phyloP scores from a whole-genome alignment of 2,797 vertebrate species.

The Nyctalus aviator region DNA sequence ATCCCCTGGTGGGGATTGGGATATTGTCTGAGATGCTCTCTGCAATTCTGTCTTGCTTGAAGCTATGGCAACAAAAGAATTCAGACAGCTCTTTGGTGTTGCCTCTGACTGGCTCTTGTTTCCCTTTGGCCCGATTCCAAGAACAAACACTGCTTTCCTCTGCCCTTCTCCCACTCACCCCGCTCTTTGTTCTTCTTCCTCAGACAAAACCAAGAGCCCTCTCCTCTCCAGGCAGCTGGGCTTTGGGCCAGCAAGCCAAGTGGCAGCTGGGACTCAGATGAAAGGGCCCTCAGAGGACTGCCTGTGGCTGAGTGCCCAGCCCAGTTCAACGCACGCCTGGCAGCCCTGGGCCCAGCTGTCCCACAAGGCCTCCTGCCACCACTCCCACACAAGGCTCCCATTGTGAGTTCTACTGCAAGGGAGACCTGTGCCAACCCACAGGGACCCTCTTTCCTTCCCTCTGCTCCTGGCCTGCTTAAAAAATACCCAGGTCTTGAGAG shows the following conservation, averaged over 20 bases:
- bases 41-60: conserved; percentile 3
- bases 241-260: conserved; percentile 72
- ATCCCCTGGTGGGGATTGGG: not conserved
- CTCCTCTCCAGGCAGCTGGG: conserved; percentile 51
- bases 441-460: conserved; percentile 27
- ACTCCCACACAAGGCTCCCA: conserved; percentile 57
- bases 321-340: conserved; percentile 34
- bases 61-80: conserved; percentile 54
- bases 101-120: conserved; percentile 53
- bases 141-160: conserved; percentile 35
- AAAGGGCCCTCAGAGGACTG: conserved; percentile 70
- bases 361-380: conserved; percentile 43
- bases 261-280: conserved; percentile 77
- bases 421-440: conserved; percentile 44
- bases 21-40: not conserved
- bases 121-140: conserved; percentile 65
- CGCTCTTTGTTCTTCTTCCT: conserved; percentile 58
- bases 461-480: not conserved
- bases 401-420: conserved; percentile 37
- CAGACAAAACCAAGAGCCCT: conserved; percentile 67
- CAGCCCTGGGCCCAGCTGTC: conserved; percentile 67
- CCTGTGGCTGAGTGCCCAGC: conserved; percentile 72
- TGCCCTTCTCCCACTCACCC: not conserved
- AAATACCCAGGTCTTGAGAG: conserved; percentile 33
- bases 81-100: not conserved